Base-by-base conservation (phyloP, 2,797 vertebrate species). In the Syngnathus rostellatus region DNA sequence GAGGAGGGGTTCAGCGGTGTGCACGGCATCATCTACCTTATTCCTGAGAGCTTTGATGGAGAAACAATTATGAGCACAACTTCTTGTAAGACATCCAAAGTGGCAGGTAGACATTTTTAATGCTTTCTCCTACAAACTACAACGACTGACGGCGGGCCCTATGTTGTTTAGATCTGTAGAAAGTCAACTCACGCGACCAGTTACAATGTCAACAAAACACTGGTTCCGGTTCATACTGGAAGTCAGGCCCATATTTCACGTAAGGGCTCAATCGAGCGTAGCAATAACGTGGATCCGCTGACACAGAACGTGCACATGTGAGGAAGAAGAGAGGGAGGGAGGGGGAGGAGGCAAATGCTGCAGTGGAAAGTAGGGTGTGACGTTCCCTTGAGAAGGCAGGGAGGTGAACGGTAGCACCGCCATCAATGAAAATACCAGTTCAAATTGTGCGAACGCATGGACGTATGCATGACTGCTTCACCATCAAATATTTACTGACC, bases 401-500 rank as follows among this genome's bases (percentile, higher is more conserved):
- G 62, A 68, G 68, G 66, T 68, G 65, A 78, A 60, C 53, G 62
- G 60, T 74, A 80, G 61, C 39, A 25, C 45, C 11, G n/a, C 21
- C 63, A 50, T 64, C 63, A 50, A 51, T 64, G 63, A 64, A 48
- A 64, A 64, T 39, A 78, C 10, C 12, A 19, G 6, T 6, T 43
- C 21, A 62, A 62, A 41, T 43, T 11, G 40, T 62, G 41, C 14
- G 25, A 45, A 21, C 14, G 41, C 71, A 65, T 65, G 71, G 69
- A 73, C 31, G 66, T 72, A 83, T 53, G 78, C 83, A 72, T 80
- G 81, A 74, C 83, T 81, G 83, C 81, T 63, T 64, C 64, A 0
- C 54, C 83, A 86, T 87, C 76, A 89, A 89, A 87, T 85, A 87
- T 88, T 88, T 83, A 6, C 63, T 25, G 67, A 68, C 75, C 74